phyloP scores from a whole-genome alignment of 1,140 invertebrate species.

The Drosophila aff. region DNA sequence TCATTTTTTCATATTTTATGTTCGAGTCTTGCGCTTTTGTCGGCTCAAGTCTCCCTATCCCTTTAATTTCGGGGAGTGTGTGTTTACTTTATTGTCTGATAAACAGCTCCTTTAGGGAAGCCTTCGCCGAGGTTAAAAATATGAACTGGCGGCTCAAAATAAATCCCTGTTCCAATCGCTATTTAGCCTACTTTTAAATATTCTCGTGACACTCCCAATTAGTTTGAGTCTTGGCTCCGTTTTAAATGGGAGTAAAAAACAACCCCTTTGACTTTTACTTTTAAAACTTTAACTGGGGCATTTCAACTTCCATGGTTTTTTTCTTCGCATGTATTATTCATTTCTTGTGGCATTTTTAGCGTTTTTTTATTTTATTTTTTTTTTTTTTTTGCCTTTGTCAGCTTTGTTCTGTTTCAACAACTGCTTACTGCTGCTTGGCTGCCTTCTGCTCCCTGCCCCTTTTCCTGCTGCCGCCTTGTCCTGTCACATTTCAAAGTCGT shows the following conservation, averaged over 20 bases:
- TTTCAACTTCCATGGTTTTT: constrained; percentile 8
- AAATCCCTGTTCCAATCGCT: neutral
- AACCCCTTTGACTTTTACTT: constrained; percentile 24
- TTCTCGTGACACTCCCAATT: neutral
- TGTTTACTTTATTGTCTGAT: constrained; percentile 83
- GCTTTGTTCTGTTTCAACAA: constrained; percentile 52
- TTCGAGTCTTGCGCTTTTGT: constrained; percentile 39
- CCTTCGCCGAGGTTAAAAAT: neutral
- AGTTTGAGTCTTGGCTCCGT: neutral
- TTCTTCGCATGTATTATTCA: constrained; percentile 64
- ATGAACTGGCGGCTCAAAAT: neutral
- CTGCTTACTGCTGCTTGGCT: constrained; percentile 40
- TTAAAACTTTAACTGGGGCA: constrained; percentile 20
- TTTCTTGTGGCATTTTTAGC: constrained; percentile 58
- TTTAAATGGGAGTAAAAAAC: neutral
- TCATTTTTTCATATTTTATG: constrained; percentile 68
- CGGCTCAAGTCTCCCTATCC: constrained; percentile 4
- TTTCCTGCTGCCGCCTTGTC: constrained; percentile 14
- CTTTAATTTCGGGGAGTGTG: constrained; percentile 53
- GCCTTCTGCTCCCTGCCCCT: constrained; percentile 19
- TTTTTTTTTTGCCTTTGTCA: constrained; percentile 34
- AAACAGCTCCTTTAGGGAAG: constrained; percentile 66
- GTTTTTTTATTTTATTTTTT: constrained; percentile 1
- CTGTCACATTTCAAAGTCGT: constrained; percentile 47
- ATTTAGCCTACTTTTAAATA: neutral